phyloP scores from a whole-genome alignment of 2,797 vertebrate species.

The Dendrocincla tyrannina region DNA sequence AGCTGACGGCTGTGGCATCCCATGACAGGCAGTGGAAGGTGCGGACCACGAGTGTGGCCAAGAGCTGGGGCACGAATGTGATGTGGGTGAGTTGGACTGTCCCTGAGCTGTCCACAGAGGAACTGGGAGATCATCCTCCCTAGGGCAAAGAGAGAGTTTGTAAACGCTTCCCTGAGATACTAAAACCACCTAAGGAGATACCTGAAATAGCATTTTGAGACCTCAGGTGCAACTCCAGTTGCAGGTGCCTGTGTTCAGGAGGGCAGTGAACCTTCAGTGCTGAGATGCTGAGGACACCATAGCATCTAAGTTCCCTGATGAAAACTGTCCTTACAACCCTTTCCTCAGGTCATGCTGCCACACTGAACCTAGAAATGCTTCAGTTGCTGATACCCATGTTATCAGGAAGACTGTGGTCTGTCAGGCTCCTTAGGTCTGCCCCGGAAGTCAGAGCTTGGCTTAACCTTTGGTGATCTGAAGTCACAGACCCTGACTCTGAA shows the following conservation, averaged over 20 bases:
- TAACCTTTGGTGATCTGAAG: background rate
- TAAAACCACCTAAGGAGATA: background rate
- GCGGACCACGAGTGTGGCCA: background rate
- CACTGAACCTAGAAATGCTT: background rate
- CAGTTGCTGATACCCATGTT: background rate
- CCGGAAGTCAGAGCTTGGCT: background rate
- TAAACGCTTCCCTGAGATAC: background rate
- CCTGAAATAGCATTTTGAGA: background rate
- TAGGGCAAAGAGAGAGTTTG: background rate
- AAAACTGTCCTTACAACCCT: background rate
- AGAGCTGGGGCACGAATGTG: fast-evolving
- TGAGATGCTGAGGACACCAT: background rate
- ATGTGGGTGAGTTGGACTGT: background rate
- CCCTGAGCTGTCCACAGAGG: background rate
- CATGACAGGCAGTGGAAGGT: background rate
- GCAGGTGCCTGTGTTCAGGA: background rate
- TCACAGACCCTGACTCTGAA: background rate
- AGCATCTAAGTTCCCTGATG: background rate
- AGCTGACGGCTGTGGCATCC: background rate
- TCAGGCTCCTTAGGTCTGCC: background rate
- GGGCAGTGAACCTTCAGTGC: background rate
- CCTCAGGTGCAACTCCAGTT: background rate
- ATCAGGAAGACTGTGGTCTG: background rate
- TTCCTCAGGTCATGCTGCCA: background rate
- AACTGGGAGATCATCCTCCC: background rate